These are phyloP conservation scores for Notodonta ziczac DNA, from an alignment of 2,888 invertebrate species.

Conservation along the genomic window DNA sequence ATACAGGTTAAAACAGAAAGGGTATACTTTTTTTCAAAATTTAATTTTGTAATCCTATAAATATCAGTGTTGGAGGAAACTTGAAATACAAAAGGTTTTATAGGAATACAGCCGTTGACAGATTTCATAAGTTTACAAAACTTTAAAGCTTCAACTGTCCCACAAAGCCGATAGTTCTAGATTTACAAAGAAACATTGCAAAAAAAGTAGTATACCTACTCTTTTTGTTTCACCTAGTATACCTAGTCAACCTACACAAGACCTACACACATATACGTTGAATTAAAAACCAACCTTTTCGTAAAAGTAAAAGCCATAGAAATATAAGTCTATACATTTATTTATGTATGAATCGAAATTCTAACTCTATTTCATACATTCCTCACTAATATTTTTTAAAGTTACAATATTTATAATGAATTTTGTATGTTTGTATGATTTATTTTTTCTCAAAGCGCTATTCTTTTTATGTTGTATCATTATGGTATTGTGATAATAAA, in stretches of 20 bases:
- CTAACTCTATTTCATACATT: not conserved
- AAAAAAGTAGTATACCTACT: no score
- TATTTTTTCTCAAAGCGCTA: conserved; percentile 17
- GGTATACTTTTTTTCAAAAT: no score
- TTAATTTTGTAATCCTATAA: no score
- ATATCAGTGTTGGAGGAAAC: no score
- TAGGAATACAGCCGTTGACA: no score
- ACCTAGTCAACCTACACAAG: not conserved
- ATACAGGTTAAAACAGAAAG: no score
- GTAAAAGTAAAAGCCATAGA: not conserved
- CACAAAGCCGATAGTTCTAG: no score
- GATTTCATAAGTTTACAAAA: no score
- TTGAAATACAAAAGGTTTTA: no score
- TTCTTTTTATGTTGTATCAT: conserved; percentile 24
- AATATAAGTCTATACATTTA: no score
- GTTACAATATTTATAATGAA: not conserved
- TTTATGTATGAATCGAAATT: not conserved
- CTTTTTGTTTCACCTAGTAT: not conserved
- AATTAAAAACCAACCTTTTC: not conserved
- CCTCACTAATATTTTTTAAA: not conserved
- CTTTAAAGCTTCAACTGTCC: no score
- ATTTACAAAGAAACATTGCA: no score
- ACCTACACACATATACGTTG: not conserved
- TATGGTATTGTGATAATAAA: conserved; percentile 38
- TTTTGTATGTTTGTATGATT: not conserved